Evolutionary conservation across 2,888 invertebrate species (phyloP), one percentile per base, ranked within the genome.

Genomic region (Himalopsyche anomala): DNA sequence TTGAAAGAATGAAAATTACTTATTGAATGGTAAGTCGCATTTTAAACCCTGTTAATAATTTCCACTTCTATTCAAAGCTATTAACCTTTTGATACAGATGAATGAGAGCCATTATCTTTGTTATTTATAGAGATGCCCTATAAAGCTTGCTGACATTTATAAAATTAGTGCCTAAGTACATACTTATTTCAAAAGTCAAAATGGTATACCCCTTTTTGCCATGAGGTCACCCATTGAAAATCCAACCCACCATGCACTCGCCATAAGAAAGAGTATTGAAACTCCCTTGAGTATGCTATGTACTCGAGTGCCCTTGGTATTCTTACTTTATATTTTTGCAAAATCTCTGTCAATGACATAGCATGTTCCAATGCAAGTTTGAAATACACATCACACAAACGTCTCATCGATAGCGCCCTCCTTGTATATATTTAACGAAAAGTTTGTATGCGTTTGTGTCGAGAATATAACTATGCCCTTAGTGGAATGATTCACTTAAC

Each of bases 401-500:
- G 62, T 62, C 28, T 62, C 19, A 62, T 19, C 28, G 11, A 62
- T 62, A 62, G 62, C 62, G 62, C 62, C 62, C 62, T 74, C 74
- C 36, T 36, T 36, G 28, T 74, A 74, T 38, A 74, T 74, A 36
- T 36, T 74, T 1, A 74, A 74, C 36, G 12, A 74, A 74, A 28
- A 74, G 5, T 74, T 74, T 62, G 28, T 11, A 62, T 62, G 62
- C 62, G 62, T 62, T 28, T 62, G 62, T 62, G 62, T 62, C 38
- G 74, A 74, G 9, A 74, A 36, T 74, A 74, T 74, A 74, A 74
- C 36, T 45, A 69, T 69, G 54, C 19, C 56, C 56, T 51, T 51
- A 81, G 81, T 84, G 84, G 84, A 81, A 84, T 81, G 62, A 81
- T 84, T n/a, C 84, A 84, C 84, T 45, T 51, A 69, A 84, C 62